These are phyloP conservation scores for Lepidocyrtoides sp. DNA, from an alignment of 2,888 invertebrate genomes.

Conservation along the genomic window DNA sequence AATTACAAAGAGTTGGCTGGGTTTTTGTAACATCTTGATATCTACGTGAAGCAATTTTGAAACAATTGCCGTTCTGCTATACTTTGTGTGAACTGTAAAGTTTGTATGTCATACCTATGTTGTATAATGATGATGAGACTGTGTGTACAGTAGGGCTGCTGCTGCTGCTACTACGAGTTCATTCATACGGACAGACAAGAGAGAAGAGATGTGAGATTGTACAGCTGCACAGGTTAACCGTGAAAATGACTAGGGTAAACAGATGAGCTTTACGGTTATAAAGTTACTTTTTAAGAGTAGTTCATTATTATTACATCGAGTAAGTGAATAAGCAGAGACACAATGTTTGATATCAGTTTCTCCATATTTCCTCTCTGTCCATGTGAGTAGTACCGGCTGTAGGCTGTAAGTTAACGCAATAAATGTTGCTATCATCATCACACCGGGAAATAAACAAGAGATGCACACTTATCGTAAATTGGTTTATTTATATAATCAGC, in stretches of 20 bases:
- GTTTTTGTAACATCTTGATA: constrained; percentile 48
- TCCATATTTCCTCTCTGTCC: background rate
- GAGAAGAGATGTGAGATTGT: constrained; percentile 12
- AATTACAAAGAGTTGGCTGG: constrained; percentile 30
- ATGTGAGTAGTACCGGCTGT: constrained; percentile 4
- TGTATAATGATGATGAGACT: no score
- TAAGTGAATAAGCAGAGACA: constrained; percentile 3
- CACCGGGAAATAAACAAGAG: constrained; percentile 71
- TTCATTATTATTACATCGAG: background rate
- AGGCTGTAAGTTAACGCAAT: constrained; percentile 12
- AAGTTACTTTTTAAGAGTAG: background rate
- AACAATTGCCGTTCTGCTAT: constrained; percentile 15
- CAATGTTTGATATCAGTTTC: background rate
- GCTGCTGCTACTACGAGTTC: no score
- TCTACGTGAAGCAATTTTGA: constrained; percentile 36
- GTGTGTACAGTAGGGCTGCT: background rate
- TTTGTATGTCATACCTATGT: no score
- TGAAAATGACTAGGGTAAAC: constrained; percentile 44
- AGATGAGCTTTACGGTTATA: constrained; percentile 35
- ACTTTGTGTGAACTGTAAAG: no score
- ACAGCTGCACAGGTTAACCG: constrained; percentile 46
- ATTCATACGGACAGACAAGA: no score
- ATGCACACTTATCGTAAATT: constrained; percentile 75
- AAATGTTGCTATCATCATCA: constrained; percentile 64
- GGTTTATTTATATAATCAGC: constrained; percentile 79